Conservation (phyloP, 2,113 vertebrate species). For the Enhydra lutris region DNA sequence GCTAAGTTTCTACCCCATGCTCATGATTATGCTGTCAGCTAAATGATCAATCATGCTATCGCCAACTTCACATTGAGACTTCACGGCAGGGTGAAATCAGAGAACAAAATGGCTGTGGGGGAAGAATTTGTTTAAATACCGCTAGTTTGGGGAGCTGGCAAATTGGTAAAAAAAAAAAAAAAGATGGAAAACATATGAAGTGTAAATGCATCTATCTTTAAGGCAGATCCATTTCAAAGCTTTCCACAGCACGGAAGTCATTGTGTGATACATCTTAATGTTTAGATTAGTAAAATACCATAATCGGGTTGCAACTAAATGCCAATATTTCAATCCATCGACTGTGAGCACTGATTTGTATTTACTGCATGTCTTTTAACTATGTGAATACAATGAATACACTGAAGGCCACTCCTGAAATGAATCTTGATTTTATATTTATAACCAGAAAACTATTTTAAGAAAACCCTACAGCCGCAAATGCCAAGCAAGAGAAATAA, state of each 20-base stretch:
- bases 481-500: constrained; percentile 51
- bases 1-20: not conserved
- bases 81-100: constrained; percentile 32
- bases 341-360: constrained; percentile 64
- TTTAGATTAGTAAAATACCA: constrained; percentile 62
- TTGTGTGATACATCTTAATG: constrained; percentile 55
- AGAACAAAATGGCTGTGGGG: constrained; percentile 60
- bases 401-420: constrained; percentile 68
- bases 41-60: constrained; percentile 63
- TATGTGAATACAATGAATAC: constrained; percentile 68
- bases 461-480: constrained; percentile 35
- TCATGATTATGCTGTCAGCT: constrained; percentile 54
- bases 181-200: constrained; percentile 72
- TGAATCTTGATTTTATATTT: constrained; percentile 68
- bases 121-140: constrained; percentile 57
- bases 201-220: constrained; percentile 65
- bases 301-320: constrained; percentile 71
- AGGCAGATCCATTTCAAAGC: constrained; percentile 71
- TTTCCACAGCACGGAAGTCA: constrained; percentile 68
- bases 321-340: constrained; percentile 73
- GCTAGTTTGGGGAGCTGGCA: constrained; percentile 42
- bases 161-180: constrained; percentile 65
- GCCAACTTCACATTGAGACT: constrained; percentile 48
- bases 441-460: constrained; percentile 62
- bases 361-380: constrained; percentile 70